Evolutionary conservation across 2,888 invertebrate species (phyloP), one percentile per base, ranked within the genome.

Genomic region (Lymantria monacha): DNA sequence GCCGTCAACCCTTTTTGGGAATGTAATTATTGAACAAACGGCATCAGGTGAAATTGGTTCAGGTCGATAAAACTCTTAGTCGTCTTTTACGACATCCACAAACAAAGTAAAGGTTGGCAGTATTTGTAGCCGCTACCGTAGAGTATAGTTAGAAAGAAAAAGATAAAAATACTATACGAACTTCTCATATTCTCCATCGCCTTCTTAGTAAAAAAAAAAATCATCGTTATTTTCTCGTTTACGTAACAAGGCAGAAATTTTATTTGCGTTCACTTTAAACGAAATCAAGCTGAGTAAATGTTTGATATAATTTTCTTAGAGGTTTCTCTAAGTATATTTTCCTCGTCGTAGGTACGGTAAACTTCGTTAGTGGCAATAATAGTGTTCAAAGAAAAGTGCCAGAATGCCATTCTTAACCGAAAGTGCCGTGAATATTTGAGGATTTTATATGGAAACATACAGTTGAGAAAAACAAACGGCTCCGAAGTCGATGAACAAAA

Each of bases 321-420:
- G 46, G 46, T 46, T 48, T 58, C 42, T 14, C 37, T 30, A 11
- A 51, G 42, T 52, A 44, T 56, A 55, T 65, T 69, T 61, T 58
- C 43, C 36, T 55, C 42, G 51, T 40, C 7, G 47, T 46, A 49
- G n/a, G 55, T 56, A 50, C 46, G 51, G 55, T 42, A 63, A 69
- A 69, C 61, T 59, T 66, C 47, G 66, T 67, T 67, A 67, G 64
- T 69, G 69, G 68, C 68, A 65, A 70, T 73, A 80, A 78, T 82
- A 80, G 79, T 81, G 78, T 82, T 73, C 69, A 78, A 79, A 76
- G 78, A 81, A 83, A 81, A 82, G 85, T 85, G 83, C 79, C 81
- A 76, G 74, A 77, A 83, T 78, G 74, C 81, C 83, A 84, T 85
- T 82, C 82, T 75, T 78, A 76, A 74, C 82, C 81, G 70, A 76